Percentiles rank a stretch among this genome's conserved stretches.
Evolutionary conservation across 2,113 vertebrate species (phyloP).

Genomic region (Hemiscyllium ocellatum): DNA sequence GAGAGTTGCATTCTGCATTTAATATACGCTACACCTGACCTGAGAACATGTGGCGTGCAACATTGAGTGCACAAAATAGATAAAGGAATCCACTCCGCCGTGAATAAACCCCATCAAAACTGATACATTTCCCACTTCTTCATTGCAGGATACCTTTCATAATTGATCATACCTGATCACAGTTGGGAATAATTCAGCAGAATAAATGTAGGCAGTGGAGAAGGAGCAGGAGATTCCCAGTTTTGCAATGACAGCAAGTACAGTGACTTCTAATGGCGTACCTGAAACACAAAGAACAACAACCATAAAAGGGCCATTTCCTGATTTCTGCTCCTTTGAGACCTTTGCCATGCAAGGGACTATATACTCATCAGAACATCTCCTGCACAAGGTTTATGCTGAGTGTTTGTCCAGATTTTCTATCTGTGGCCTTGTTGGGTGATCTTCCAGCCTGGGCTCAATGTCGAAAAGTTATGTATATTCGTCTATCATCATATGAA

Average conservation of each 20-base stretch:
- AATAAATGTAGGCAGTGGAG: conserved; percentile 63
- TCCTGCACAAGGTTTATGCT: not conserved
- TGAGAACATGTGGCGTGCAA: not conserved
- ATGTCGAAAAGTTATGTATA: not conserved
- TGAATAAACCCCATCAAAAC: not conserved
- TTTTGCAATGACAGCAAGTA: conserved; percentile 64
- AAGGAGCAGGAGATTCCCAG: conserved; percentile 53
- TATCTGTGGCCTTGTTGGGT: not conserved
- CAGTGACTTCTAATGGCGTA: conserved; percentile 48
- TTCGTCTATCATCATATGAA: not conserved
- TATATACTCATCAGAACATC: not conserved
- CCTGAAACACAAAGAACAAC: conserved; percentile 48
- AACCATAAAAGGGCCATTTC: not conserved
- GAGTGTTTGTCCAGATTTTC: not conserved
- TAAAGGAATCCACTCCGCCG: not conserved
- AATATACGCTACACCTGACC: not conserved
- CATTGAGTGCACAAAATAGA: not conserved
- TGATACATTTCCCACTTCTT: not conserved
- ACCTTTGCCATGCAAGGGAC: not conserved
- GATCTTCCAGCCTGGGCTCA: not conserved
- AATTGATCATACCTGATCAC: conserved; percentile 61
- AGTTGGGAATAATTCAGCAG: conserved; percentile 76
- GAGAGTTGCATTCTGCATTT: not conserved
- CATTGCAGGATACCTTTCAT: not conserved
- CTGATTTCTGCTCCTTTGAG: not conserved